Conservation (phyloP, 1,140 invertebrate genomes). For the Sminthurinus signatus region DNA sequence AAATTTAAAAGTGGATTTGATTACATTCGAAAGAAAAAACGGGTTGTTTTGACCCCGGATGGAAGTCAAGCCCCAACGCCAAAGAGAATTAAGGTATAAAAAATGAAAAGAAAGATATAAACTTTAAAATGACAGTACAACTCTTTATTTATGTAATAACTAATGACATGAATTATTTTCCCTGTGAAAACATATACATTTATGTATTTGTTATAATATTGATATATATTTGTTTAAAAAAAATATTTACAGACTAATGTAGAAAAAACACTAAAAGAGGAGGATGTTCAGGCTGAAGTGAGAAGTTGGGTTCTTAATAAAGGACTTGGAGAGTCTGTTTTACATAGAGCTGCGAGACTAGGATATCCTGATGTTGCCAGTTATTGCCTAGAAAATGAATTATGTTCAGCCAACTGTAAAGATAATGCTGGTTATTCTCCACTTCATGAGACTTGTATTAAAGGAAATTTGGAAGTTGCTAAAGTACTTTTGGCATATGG, state of each 20-base stretch:
- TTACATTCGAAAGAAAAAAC: conserved; percentile 77
- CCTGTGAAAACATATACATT: too few relatives aligned
- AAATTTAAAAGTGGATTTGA: conserved; percentile 60
- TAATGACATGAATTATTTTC: conserved; percentile 3
- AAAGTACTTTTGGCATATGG: conserved; percentile 75
- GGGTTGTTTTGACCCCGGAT: conserved; percentile 22
- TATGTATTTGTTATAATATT: too few relatives aligned
- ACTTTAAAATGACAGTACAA: too few relatives aligned
- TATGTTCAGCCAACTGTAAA: conserved; percentile 70
- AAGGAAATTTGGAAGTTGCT: conserved; percentile 78
- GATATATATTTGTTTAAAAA: too few relatives aligned
- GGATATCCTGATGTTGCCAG: conserved; percentile 83
- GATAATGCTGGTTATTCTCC: conserved; percentile 93
- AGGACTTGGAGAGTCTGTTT: conserved; percentile 81
- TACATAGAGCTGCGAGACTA: conserved; percentile 80
- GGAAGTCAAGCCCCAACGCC: conserved; percentile 27
- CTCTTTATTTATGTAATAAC: background rate
- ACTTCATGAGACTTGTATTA: conserved; percentile 80
- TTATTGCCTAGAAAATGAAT: conserved; percentile 79
- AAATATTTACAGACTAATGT: conserved; percentile 21
- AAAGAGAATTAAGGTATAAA: conserved; percentile 37
- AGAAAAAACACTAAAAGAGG: conserved; percentile 48
- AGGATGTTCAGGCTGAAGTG: conserved; percentile 75
- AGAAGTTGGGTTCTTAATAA: conserved; percentile 88
- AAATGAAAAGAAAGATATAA: too few relatives aligned